A percentile compares a stretch with the other conserved stretches of the same genome.
Evolutionary conservation across 1,140 invertebrate genomes (phyloP).

Genomic region (Nomia melanderi): DNA sequence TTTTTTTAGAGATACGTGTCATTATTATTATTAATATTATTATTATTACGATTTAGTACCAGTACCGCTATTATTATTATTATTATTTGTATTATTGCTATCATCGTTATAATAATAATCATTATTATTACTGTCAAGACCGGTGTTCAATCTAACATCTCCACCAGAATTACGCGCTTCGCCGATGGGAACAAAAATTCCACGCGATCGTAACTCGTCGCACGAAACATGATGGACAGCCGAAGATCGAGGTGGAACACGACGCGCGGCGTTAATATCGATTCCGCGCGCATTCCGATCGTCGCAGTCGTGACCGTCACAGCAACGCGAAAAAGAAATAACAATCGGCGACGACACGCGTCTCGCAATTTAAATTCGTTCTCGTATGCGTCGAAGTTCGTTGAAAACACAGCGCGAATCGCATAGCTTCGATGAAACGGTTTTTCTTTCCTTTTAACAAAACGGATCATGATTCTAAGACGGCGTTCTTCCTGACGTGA

Average conservation of each 20-base stretch:
- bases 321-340: background rate
- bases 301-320: background rate
- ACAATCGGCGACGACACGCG: no score
- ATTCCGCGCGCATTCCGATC: background rate
- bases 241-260: background rate
- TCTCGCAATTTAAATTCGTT: background rate
- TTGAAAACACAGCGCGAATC: background rate
- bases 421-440: background rate
- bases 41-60: constrained; percentile 71
- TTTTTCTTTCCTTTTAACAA: background rate
- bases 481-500: no score
- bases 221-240: background rate
- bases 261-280: background rate
- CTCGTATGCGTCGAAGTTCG: background rate
- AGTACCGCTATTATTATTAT: constrained; percentile 77
- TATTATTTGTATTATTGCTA: constrained; percentile 80
- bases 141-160: constrained; percentile 5
- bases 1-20: constrained; percentile 69
- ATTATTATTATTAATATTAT: constrained; percentile 75
- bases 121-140: constrained; percentile 76
- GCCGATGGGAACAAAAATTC: background rate
- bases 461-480: no score
- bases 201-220: background rate
- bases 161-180: background rate
- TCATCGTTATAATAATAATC: constrained; percentile 79